Base-by-base conservation (phyloP, 2,888 invertebrate genomes). In the Zygaena filipendulae region DNA sequence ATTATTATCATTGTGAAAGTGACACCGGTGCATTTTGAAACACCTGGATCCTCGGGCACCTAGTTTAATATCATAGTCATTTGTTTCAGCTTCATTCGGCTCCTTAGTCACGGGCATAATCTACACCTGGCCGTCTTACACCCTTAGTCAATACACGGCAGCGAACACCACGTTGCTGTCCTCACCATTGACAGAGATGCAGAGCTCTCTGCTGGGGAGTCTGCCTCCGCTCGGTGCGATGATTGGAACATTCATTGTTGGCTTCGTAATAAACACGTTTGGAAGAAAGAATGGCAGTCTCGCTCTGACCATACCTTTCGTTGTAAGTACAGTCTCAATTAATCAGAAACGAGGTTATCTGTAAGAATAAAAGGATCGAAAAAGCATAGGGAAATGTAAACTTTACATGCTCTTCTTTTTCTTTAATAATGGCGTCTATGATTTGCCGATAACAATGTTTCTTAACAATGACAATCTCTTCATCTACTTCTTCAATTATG, bases 61-160 rank as follows among this genome's bases (percentile, higher is more conserved):
- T n/a, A n/a, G n/a, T n/a, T n/a, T n/a, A n/a, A n/a, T n/a, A n/a
- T n/a, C n/a, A n/a, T n/a, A n/a, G n/a, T n/a, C n/a, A n/a, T 16
- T 6, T 16, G 16, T 55, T 49, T 2, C 49, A 75, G 77, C 52
- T 35, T 56, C 64, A 9, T 54, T 59, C 10, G 64, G 62, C 3
- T 54, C 56, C 4, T 23, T 60, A 0, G 30, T 59, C 0, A 61
- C 63, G 54, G 77, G 69, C 2, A 9, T 59, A 2, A 39, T 72
- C 0, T 64, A 81, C 27, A 84, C 83, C 1, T 86, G 85, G 84
- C 72, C 83, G 0, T 85, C 87, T 0, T 84, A 85, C 28, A 80
- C 83, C 1, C 47, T 80, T 1, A 59, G 68, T 0, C 52, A 68
- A 8, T 62, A 82, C 21, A 59, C 71, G 9, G 61, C 70, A 1